A percentile compares a stretch with the other conserved stretches of the same genome.
phyloP scores from a whole-genome alignment of 1,140 invertebrate genomes.

The Drosophila nasuta region DNA sequence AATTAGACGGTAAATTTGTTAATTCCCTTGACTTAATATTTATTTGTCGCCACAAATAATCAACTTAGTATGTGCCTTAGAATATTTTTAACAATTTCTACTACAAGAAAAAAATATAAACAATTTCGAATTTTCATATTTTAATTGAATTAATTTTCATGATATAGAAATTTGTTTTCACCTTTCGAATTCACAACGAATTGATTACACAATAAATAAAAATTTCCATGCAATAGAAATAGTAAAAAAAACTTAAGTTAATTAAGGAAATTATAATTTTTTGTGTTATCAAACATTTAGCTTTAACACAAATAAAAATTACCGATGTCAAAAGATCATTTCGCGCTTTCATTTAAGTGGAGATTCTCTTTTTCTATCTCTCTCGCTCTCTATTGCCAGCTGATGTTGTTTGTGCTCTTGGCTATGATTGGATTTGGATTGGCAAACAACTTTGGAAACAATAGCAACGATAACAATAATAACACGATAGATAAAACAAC shows the following conservation, averaged over 20 bases:
- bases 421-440: background rate
- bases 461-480: constrained; percentile 15
- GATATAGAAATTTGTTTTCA: background rate
- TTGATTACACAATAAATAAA: background rate
- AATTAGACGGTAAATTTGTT: constrained; percentile 55
- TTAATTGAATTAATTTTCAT: no score
- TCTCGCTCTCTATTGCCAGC: background rate
- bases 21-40: constrained; percentile 53
- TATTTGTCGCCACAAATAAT: constrained; percentile 13
- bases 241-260: background rate
- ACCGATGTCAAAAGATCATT: constrained; percentile 2
- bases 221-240: background rate
- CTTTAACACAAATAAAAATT: constrained; percentile 1
- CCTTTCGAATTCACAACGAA: background rate
- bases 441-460: background rate
- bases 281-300: background rate
- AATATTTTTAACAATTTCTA: background rate
- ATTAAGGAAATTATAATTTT: background rate
- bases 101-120: no score
- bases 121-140: no score
- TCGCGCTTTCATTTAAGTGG: background rate
- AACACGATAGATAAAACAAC: constrained; percentile 35
- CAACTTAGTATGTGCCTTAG: background rate
- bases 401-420: background rate
- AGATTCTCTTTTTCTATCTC: background rate